Evolutionary conservation across 2,113 vertebrate species (phyloP), one percentile per base, ranked within the genome.

Genomic region (Chaetops frenatus): DNA sequence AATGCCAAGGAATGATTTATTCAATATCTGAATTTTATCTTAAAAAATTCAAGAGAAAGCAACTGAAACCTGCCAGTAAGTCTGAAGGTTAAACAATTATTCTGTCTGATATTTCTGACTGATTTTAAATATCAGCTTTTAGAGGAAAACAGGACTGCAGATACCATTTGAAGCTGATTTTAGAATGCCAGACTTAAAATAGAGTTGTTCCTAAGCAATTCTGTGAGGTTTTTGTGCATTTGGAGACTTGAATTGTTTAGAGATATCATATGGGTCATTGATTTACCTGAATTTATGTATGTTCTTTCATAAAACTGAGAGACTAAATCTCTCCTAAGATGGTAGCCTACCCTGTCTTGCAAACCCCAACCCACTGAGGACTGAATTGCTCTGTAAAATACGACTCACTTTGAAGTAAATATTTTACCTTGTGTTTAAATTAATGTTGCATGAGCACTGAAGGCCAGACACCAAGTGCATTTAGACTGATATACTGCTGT

Each of bases 391-490:
- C 20, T 71, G 16, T 92, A 53, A 93, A 88, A 84, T 78, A 53
- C 2, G 2, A 48, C 47, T 91, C 66, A 28, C 56, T 87, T 76
- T 36, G 69, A 80, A 74, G 42, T 7, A 90, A 51, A 17, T 80
- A 38, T 71, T 92, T 90, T 81, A 61, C 57, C 35, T 93, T 84
- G 40, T 64, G 42, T 93, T 93, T 95, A 78, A 86, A 92, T 73
- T 70, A 20, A 15, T 54, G 25, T 81, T 94, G 40, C 29, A 11
- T 64, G 35, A 71, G 47, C 47, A 35, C 23, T 61, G 51, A 88
- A 83, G 67, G 58, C 48, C 60, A 69, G 29, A 60, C 45, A 57
- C 38, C 20, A 45, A 36, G 14, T 64, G n/a, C 64, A 33, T 70
- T 90, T 66, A 80, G 47, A 77, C 25, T 50, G 79, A 69, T 56